Base-by-base conservation (phyloP, 2,113 vertebrate genomes). In the crab-eating macaque (Macaca fascicularis) region DNA sequence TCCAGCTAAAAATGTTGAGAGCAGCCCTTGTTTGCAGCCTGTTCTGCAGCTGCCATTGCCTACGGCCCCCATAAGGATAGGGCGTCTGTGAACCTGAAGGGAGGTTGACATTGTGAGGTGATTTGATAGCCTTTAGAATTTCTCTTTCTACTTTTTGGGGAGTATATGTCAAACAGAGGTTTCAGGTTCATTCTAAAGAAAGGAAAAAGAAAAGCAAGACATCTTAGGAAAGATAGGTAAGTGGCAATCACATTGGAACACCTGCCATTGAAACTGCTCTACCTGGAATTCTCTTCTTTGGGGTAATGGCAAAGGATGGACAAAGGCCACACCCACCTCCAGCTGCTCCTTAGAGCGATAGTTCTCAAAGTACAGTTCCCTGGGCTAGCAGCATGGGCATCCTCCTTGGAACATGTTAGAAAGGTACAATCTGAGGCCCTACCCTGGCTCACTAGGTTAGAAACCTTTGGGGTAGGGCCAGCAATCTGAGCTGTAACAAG, bases 151-250 rank as follows among this genome's bases (percentile, higher is more conserved):
- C 27, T 69, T 50, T 55, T 50, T 55, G 40, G 12, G 1, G 4
- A 27, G 8, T 76, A 3, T 30, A 55, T 64, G 92, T 40, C 50
- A 81, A 94, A 83, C 43, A 78, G 64, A 95, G 22, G n/a, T 80
- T 80, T 94, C n/a, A 52, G 14, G 11, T 69, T 92, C 11, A 64
- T 90, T 90, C 50, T 70, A 85, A 97, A 74, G 86, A 91, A 94
- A 14, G 96, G 40, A 48, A 30, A 59, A 94, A 95, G 13, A 61
- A 96, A 95, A 67, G 13, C 20, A 92, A 89, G 59, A 17, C 50
- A 52, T 87, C n/a, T 7, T n/a, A 50, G 40, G 55, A 93, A 84
- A 92, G 59, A 87, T 0, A 67, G 17, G 23, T 32, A 83, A 22
- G 30, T 22, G 20, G 17, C 14, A 61, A 86, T 7, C 40, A 57